These are phyloP conservation scores for Drosophila barbarae DNA, from an alignment of 2,888 invertebrate species.

Conservation along the genomic window DNA sequence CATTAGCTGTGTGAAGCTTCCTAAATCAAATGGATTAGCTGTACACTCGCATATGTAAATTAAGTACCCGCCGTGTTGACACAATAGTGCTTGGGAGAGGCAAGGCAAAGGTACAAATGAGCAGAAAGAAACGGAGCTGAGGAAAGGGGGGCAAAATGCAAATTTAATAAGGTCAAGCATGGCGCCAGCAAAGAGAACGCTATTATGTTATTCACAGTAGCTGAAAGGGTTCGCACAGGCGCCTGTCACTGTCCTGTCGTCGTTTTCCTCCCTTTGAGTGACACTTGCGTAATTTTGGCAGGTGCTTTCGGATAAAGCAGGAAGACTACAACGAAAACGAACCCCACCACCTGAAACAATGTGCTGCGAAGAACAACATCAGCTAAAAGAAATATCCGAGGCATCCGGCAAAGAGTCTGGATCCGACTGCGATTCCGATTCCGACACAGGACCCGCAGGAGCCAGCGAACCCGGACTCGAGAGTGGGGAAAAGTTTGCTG, in stretches of 20 bases:
- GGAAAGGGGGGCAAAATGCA: conserved; percentile 48
- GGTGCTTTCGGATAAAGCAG: conserved; percentile 47
- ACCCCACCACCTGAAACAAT: conserved; percentile 55
- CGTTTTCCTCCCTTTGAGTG: conserved; percentile 49
- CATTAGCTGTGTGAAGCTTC: conserved; percentile 47
- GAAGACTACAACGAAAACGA: conserved; percentile 25
- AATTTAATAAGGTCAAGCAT: conserved; percentile 47
- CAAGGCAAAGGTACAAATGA: conserved; percentile 3
- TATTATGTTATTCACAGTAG: conserved; percentile 39
- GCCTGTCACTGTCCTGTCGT: conserved; percentile 33
- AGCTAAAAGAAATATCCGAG: conserved; percentile 9
- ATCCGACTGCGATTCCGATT: conserved; percentile 12
- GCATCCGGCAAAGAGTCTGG: conserved; percentile 7
- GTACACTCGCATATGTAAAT: conserved; percentile 36
- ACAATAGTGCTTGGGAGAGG: conserved; percentile 24
- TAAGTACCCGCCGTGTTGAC: conserved; percentile 48
- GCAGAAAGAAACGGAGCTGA: neutral
- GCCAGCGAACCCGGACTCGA: conserved; percentile 11
- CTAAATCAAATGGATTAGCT: conserved; percentile 36
- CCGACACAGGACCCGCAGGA: neutral
- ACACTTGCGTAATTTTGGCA: conserved; percentile 69
- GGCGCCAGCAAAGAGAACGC: conserved; percentile 34
- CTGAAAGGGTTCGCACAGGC: conserved; percentile 57
- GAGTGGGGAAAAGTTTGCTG: conserved; percentile 58
- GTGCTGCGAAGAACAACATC: conserved; percentile 55